A percentile compares a stretch with the other conserved stretches of the same genome.
Evolutionary conservation across 2,113 vertebrate species (phyloP).

Genomic region (Oxyruncus cristatus): DNA sequence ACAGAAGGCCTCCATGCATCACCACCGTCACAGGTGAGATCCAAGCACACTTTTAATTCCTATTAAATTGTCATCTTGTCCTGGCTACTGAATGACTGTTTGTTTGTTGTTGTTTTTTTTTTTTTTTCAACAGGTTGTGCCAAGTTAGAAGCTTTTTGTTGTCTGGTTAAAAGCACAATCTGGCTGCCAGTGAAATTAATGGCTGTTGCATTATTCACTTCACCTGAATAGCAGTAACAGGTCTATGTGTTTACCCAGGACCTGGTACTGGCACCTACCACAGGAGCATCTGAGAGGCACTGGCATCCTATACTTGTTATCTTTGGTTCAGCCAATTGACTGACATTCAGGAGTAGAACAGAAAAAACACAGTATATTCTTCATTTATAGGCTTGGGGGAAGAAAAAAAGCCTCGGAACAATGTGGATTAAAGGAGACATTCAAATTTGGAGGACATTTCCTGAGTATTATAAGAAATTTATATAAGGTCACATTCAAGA

Average conservation of each 20-base stretch:
- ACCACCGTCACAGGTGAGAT: background rate
- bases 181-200: background rate
- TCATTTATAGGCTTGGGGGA: background rate
- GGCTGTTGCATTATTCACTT: background rate
- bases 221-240: background rate
- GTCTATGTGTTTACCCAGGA: background rate
- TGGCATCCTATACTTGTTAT: background rate
- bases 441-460: constrained; percentile 24
- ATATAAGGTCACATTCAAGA: constrained; percentile 26
- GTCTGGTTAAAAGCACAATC: background rate
- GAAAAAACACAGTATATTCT: background rate
- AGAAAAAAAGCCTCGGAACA: background rate
- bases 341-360: background rate
- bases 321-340: background rate
- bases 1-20: background rate
- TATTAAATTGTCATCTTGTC: background rate
- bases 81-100: background rate
- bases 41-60: background rate
- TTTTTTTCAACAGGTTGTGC: background rate
- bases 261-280: background rate
- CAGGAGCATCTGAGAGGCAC: background rate
- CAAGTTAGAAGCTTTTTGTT: background rate
- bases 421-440: background rate
- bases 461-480: constrained; percentile 12
- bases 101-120: background rate